A percentile compares a stretch with the other conserved stretches of the same genome.
These are phyloP conservation scores for Regulus satrapa DNA, from an alignment of 2,113 vertebrate species.

Conservation along the genomic window DNA sequence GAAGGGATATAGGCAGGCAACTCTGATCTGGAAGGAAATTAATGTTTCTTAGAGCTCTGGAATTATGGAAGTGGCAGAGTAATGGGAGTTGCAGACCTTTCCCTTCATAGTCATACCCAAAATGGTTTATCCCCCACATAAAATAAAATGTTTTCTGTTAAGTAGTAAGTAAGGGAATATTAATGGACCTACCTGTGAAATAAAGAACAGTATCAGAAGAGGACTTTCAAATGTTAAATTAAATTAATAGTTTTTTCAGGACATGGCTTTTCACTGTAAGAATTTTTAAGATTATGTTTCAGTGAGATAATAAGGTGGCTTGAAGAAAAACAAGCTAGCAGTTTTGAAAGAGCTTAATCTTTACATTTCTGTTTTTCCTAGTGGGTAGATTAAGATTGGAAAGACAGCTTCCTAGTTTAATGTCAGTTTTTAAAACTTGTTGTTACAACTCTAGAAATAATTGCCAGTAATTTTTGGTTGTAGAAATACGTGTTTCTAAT, in stretches of 20 bases:
- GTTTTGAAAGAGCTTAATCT: neutral
- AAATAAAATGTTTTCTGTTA: neutral
- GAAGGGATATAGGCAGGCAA: neutral
- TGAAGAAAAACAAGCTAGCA: neutral
- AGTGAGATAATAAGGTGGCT: neutral
- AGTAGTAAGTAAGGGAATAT: neutral
- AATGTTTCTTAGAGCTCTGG: neutral
- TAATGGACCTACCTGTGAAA: neutral
- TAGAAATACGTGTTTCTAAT: constrained; percentile 12
- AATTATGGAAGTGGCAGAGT: neutral
- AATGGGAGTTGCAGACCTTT: neutral
- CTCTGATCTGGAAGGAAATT: neutral
- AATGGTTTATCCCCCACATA: neutral
- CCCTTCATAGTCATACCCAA: neutral
- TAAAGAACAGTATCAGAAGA: neutral
- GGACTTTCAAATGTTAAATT: neutral
- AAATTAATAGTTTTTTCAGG: neutral
- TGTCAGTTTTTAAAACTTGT: neutral
- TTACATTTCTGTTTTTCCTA: neutral
- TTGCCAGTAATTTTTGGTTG: neutral
- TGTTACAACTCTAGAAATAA: neutral
- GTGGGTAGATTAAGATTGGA: neutral
- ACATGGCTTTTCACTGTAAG: neutral
- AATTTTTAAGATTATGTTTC: neutral
- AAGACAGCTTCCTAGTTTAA: neutral